Conservation (phyloP, 2,113 vertebrate species). For the Pangasianodon hypophthalmus region DNA sequence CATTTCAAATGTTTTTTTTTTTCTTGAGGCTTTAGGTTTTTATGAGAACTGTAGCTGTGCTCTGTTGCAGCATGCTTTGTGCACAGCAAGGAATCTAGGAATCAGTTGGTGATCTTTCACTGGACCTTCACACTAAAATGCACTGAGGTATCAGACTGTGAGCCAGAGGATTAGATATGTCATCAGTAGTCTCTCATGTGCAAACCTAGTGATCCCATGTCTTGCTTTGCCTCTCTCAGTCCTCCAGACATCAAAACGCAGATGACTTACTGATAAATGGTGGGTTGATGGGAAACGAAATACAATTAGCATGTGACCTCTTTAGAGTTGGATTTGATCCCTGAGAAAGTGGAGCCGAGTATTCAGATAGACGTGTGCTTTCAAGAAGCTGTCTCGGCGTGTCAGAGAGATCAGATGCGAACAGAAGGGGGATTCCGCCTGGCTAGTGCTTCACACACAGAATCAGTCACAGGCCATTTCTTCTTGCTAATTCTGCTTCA, state of each 20-base stretch:
- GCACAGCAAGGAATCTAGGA: background rate
- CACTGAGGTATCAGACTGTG: background rate
- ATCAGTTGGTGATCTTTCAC: slow-evolving; percentile 16
- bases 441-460: slow-evolving; percentile 32
- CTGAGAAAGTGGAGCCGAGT: slow-evolving; percentile 21
- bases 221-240: background rate
- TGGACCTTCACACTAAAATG: slow-evolving; percentile 19
- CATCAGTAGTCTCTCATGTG: slow-evolving; percentile 2
- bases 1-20: background rate
- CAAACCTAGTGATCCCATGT: background rate
- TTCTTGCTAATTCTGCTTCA: slow-evolving; percentile 37
- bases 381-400: slow-evolving; percentile 26
- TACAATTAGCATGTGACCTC: slow-evolving; percentile 24
- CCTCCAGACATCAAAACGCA: slow-evolving; percentile 26
- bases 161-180: background rate
- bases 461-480: slow-evolving; percentile 45
- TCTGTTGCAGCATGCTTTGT: slow-evolving; percentile 11
- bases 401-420: slow-evolving; percentile 38
- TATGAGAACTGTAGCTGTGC: background rate
- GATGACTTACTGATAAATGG: slow-evolving; percentile 29
- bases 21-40: slow-evolving; percentile 9
- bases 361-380: background rate
- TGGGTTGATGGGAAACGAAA: slow-evolving; percentile 1
- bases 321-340: slow-evolving; percentile 26
- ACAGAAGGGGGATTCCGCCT: slow-evolving; percentile 40